phyloP scores from a whole-genome alignment of 2,797 vertebrate species.

The Aotus griseimembra region DNA sequence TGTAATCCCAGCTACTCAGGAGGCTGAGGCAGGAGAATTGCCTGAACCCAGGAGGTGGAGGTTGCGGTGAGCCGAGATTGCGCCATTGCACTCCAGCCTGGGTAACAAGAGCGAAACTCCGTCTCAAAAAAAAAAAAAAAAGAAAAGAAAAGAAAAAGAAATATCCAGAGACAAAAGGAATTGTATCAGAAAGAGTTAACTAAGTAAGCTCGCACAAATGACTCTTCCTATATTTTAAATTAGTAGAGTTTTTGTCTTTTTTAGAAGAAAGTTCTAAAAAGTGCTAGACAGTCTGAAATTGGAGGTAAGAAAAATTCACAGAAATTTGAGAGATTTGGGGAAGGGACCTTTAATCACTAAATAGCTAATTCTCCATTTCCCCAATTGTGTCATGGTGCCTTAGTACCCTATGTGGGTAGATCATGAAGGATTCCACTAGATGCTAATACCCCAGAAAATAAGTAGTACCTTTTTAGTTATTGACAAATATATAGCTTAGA shows the following conservation, averaged over 20 bases:
- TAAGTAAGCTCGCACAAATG: neutral
- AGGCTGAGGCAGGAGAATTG: too few relatives aligned
- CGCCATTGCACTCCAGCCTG: too few relatives aligned
- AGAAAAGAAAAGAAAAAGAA: neutral
- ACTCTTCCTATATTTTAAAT: neutral
- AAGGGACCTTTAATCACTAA: neutral
- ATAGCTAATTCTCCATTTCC: neutral
- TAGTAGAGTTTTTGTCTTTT: neutral
- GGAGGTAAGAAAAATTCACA: neutral
- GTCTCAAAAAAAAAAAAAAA: too few relatives aligned
- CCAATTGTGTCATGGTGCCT: neutral
- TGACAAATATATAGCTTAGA: neutral
- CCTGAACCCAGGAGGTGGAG: too few relatives aligned
- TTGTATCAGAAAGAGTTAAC: neutral
- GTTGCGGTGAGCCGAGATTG: too few relatives aligned
- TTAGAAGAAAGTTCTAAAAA: conserved; percentile 4
- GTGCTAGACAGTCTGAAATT: neutral
- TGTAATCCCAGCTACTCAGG: too few relatives aligned
- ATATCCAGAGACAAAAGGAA: neutral
- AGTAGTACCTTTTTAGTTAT: neutral
- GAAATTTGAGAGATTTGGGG: neutral
- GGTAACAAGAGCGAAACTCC: too few relatives aligned
- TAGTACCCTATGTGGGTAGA: neutral
- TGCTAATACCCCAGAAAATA: neutral
- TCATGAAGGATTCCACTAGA: neutral